Percentiles rank a stretch among this genome's conserved stretches.
Conservation (phyloP, 2,797 vertebrate species). For the Alfaro cultratus region DNA sequence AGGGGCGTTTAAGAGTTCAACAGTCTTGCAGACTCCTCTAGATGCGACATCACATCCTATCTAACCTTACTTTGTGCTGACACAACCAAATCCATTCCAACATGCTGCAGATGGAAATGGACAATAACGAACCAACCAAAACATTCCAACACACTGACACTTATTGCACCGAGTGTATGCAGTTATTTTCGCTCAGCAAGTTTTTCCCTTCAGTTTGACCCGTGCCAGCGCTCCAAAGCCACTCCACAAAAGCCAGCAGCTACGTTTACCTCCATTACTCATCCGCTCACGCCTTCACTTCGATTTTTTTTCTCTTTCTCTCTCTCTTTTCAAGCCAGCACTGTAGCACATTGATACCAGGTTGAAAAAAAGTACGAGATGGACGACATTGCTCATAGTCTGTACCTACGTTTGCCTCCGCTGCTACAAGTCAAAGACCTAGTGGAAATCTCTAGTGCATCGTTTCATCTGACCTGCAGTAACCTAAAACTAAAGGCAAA, state of each 20-base stretch:
- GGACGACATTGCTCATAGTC: conserved; percentile 46
- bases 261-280: conserved; percentile 79
- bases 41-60: conserved; percentile 43
- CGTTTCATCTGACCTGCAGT: conserved; percentile 75
- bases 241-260: conserved; percentile 77
- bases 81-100: conserved; percentile 42
- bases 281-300: conserved; percentile 64
- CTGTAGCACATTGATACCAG: conserved; percentile 49
- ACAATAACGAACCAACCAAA: conserved; percentile 58
- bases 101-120: conserved; percentile 47
- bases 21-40: conserved; percentile 35
- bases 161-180: conserved; percentile 62
- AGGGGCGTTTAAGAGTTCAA: conserved; percentile 30
- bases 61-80: conserved; percentile 66
- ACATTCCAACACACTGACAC: conserved; percentile 65
- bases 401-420: conserved; percentile 43
- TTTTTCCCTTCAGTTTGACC: conserved; percentile 66
- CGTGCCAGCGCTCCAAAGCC: conserved; percentile 57
- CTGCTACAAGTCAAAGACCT: conserved; percentile 2
- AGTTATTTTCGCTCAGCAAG: conserved; percentile 63
- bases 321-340: conserved; percentile 36
- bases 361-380: conserved; percentile 53
- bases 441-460: conserved; percentile 79
- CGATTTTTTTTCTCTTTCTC: conserved; percentile 35
- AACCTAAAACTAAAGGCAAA: conserved; percentile 62